Percentiles rank a stretch among this genome's conserved stretches.
These are phyloP conservation scores for Anastrepha ludens DNA, from an alignment of 1,140 invertebrate species.

Conservation along the genomic window DNA sequence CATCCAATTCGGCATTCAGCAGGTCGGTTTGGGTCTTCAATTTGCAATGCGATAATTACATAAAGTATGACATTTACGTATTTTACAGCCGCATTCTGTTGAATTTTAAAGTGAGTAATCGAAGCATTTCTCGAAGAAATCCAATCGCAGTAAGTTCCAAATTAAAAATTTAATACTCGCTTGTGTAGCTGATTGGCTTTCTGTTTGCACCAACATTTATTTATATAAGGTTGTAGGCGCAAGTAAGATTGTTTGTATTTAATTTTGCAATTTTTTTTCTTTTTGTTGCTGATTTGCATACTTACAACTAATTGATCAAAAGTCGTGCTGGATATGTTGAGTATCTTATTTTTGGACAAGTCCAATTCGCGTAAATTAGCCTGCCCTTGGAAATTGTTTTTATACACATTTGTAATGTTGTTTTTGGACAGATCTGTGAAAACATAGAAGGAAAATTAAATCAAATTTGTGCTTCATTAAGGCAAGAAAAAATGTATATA, in stretches of 20 bases:
- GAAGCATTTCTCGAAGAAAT: not conserved
- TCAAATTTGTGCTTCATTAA: too few relatives aligned
- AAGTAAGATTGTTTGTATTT: too few relatives aligned
- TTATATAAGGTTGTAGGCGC: not conserved
- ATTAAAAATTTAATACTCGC: not conserved
- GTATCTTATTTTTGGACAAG: slow-evolving; percentile 87
- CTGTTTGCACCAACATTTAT: not conserved
- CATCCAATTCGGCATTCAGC: not conserved
- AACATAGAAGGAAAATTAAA: not conserved
- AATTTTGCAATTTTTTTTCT: not conserved
- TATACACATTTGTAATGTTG: slow-evolving; percentile 84
- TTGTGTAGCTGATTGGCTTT: slow-evolving; percentile 22
- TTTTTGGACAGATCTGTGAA: slow-evolving; percentile 82
- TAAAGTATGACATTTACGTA: slow-evolving; percentile 29
- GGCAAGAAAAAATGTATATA: too few relatives aligned
- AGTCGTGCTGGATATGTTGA: slow-evolving; percentile 83
- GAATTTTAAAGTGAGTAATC: not conserved
- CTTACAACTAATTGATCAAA: slow-evolving; percentile 81
- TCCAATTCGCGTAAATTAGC: slow-evolving; percentile 86
- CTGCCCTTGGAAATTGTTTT: slow-evolving; percentile 87
- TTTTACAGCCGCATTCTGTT: slow-evolving; percentile 33
- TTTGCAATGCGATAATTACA: slow-evolving; percentile 46
- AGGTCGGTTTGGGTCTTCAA: not conserved
- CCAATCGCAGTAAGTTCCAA: not conserved
- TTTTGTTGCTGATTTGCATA: slow-evolving; percentile 50